phyloP scores from a whole-genome alignment of 2,888 invertebrate genomes.

The Adela reaumurella region DNA sequence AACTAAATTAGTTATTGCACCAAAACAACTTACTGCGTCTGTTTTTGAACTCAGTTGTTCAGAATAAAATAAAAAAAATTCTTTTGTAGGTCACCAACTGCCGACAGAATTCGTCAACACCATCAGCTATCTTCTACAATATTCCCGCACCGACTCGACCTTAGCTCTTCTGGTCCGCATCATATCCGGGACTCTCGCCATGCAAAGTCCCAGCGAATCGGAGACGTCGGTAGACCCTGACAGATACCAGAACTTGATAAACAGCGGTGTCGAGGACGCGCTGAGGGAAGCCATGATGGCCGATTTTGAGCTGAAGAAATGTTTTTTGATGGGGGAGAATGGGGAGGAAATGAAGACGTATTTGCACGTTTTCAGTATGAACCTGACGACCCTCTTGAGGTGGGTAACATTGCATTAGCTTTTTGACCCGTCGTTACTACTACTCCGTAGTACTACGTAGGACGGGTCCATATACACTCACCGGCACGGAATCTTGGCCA shows the following conservation, averaged over 20 bases:
- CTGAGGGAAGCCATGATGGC: slow-evolving; percentile 35
- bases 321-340: slow-evolving; percentile 26
- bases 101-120: slow-evolving; percentile 61
- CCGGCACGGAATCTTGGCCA: too few relatives aligned
- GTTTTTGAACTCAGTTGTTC: too few relatives aligned
- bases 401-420: too few relatives aligned
- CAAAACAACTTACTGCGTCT: too few relatives aligned
- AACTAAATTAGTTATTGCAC: too few relatives aligned
- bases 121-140: slow-evolving; percentile 57
- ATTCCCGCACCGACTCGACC: slow-evolving; percentile 55
- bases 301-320: slow-evolving; percentile 33
- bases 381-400: slow-evolving; percentile 41
- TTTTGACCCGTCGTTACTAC: too few relatives aligned
- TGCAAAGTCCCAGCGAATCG: slow-evolving; percentile 37
- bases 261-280: slow-evolving; percentile 37
- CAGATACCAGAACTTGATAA: slow-evolving; percentile 32
- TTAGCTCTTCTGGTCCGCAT: slow-evolving; percentile 60
- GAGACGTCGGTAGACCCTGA: slow-evolving; percentile 36
- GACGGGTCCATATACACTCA: too few relatives aligned
- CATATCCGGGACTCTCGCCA: slow-evolving; percentile 55
- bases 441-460: too few relatives aligned
- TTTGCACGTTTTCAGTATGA: slow-evolving; percentile 38
- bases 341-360: slow-evolving; percentile 38
- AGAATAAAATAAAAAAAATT: too few relatives aligned
- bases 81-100: slow-evolving; percentile 59